Base-by-base conservation (phyloP, 2,888 invertebrate genomes). In the Fissipunctia ypsillon region DNA sequence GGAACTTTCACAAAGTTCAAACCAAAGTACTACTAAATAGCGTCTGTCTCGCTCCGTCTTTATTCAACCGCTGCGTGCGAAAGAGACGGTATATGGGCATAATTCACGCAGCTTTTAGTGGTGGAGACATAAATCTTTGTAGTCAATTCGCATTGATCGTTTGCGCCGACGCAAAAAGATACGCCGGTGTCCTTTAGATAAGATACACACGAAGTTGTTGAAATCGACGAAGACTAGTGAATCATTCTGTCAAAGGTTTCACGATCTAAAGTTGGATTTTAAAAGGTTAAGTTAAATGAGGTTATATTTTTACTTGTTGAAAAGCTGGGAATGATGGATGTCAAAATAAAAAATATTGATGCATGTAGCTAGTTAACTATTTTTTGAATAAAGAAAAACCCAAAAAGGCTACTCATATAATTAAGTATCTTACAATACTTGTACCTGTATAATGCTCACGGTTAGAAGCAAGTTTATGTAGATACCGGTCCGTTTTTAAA, bases 101-200 rank as follows among this genome's bases (percentile, higher is more conserved):
- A 91, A 93, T 91, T 93, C 93, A 93, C 92, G 80, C 90, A 89
- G 91, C 92, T 92, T 92, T 94, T 93, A 94, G 91, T 88, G 86
- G 87, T 78, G 70, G 75, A 88, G 88, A 89, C 91, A 90, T 94
- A 93, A 94, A 94, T 94, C 94, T 93, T 91, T 89, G 90, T 90
- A 89, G 91, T 90, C 91, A 88, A 90, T 92, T 90, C 90, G 92
- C 89, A 90, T 90, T 88, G 90, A 90, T 90, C 82, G 83, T 83
- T 86, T 92, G 93, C 93, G 93, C 89, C 76, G 69, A 90, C 90
- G 92, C 92, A 90, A 88, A 91, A 90, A 90, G 92, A 92, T 93
- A 90, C 83, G 88, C 79, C 83, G 86, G 82, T 84, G 82, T 83
- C 80, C 69, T 81, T 85, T 84, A 81, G 82, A 87, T 86, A 84